Base-by-base conservation (phyloP, 2,888 invertebrate genomes). In the Azorinus chamasolen region DNA sequence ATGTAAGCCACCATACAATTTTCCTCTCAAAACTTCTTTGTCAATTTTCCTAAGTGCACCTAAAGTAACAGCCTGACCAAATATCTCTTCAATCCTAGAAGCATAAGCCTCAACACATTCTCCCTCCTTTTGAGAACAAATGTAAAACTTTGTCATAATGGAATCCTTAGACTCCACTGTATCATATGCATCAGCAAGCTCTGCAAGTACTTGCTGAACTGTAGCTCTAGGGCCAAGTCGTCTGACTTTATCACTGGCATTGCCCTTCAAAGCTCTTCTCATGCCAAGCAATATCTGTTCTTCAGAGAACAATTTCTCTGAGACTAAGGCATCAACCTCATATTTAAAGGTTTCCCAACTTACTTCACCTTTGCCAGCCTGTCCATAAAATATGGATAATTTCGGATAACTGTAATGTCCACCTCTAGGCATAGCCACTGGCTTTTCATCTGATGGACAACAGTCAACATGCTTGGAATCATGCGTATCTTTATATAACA, bases 1-100 rank as follows among this genome's bases (percentile, higher is more conserved):
- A 5, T 27, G 43, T 14, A 75, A 39, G n/a, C 75, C 75, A 57
- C 46, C 37, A 32, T 46, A 57, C 3, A 68, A 50, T 16, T 46
- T 57, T 14, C 51, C 24, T 24, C 66, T 59, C 8, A 63, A 37
- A 18, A 53, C 48, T 1, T 41, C 48, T 20, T 43, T 46, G 55
- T 72, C 65, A 12, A 1, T 25, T 16, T 22, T 27, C n/a, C 32
- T 20, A 8, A 72, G 12, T 27, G 45, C 74, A 8, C 48, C 61
- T 16, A 68, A 14, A 0, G 18, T 25, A n/a, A 69, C 53, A 10
- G 74, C 74, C 18, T 55, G 32, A 32, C 32, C 55, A 46, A 55
- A 55, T 8, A 65, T 25, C 2, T 51, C 58, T 41, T 66, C 58
- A 18, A 53, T 3, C 1, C 41, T 2, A 20, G 58, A 6, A 14